Percentiles rank a stretch among this genome's conserved stretches.
These are phyloP conservation scores for Sycophaga agraensis DNA, from an alignment of 1,140 invertebrate genomes.

Conservation along the genomic window DNA sequence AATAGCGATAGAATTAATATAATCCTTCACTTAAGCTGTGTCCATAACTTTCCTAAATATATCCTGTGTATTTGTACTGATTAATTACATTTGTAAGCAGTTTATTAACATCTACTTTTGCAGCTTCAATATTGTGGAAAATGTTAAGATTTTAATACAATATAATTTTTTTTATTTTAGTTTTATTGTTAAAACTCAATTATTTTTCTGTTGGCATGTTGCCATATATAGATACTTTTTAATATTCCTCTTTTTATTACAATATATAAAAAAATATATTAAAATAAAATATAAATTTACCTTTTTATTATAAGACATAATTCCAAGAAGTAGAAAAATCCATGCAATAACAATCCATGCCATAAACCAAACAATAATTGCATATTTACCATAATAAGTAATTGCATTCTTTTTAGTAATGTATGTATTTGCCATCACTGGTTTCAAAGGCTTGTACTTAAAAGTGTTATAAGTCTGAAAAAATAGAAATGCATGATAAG, in stretches of 20 bases:
- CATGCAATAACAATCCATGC: conserved; percentile 86
- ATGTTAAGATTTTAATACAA: too few relatives aligned
- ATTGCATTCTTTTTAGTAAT: conserved; percentile 96
- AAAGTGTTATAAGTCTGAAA: too few relatives aligned
- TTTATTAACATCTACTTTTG: too few relatives aligned
- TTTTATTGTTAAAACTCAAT: too few relatives aligned
- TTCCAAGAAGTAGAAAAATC: conserved; percentile 94
- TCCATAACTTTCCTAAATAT: too few relatives aligned
- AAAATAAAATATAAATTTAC: conserved; percentile 52
- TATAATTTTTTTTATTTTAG: too few relatives aligned
- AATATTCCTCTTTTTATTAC: conserved; percentile 54
- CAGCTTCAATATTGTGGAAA: too few relatives aligned
- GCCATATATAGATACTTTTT: conserved; percentile 25
- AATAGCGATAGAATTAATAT: too few relatives aligned
- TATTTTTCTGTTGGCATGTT: conserved; percentile 23
- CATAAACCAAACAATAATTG: conserved; percentile 76
- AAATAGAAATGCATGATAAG: too few relatives aligned
- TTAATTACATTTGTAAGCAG: too few relatives aligned
- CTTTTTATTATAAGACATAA: conserved; percentile 86
- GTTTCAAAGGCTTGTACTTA: conserved; percentile 96
- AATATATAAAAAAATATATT: conserved; percentile 39
- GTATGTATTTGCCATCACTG: conserved; percentile 78
- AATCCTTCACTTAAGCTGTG: too few relatives aligned
- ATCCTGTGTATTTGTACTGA: too few relatives aligned
- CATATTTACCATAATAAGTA: conserved; percentile 79